Base-by-base conservation (phyloP, 2,888 invertebrate genomes). In the Macrophya annulata region DNA sequence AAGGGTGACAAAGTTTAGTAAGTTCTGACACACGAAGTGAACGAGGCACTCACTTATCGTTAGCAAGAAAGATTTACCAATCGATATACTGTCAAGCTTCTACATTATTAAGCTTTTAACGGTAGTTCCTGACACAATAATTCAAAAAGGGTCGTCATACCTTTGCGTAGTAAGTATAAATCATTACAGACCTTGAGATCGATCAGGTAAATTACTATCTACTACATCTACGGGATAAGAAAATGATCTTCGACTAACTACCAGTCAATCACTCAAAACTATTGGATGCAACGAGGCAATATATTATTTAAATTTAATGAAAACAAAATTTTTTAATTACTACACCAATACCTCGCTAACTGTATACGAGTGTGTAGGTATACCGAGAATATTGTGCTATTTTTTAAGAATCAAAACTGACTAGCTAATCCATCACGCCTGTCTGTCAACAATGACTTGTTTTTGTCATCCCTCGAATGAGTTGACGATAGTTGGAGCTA, bases 61-160 rank as follows among this genome's bases (percentile, higher is more conserved):
- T 74, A 77, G 43, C 83, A n/a, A 83, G 25, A 83, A 83, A 68
- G 51, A 68, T 83, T 68, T 65, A 68, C 25, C 65, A 48, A 83
- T 83, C 83, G 83, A 83, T 83, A 83, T 21, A 25, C 31, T n/a
- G 25, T 83, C 68, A 10, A 48, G 43, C 9, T 71, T 31, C 45
- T 83, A 83, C 68, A 71, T 83, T 83, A 68, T 83, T 68, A 83
- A 68, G 51, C 48, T 48, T 71, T 83, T 68, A 83, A 83, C 48
- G 83, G 68, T 81, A 71, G 68, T 83, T 83, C 43, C n/a, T 51
- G 62, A 65, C 62, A 62, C 62, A 68, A 17, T 45, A 45, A 45
- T 37, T 81, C 43, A 40, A 21, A 59, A 62, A 81, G 81, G 81
- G 81, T 81, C 62, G 43, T 59, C 62, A 43, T 43, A 81, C 43